A percentile compares a stretch with the other conserved stretches of the same genome.
Conservation (phyloP, 2,797 vertebrate genomes). For the Steatocranus sp. region DNA sequence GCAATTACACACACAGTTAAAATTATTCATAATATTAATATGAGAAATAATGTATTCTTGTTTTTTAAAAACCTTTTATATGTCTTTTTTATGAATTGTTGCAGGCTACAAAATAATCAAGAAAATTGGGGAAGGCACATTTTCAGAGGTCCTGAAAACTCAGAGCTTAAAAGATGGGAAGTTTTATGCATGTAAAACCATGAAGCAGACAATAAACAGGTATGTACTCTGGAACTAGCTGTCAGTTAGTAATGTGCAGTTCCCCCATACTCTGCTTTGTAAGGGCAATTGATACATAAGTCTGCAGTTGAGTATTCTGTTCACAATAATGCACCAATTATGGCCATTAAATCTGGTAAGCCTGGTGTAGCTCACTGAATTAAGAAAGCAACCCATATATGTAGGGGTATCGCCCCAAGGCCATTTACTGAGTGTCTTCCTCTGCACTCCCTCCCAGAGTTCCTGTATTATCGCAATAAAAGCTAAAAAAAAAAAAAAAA, state of each 20-base stretch:
- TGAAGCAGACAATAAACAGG: slow-evolving; percentile 87
- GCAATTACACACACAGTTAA: background rate
- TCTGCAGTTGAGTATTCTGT: slow-evolving; percentile 17
- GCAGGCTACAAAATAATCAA: slow-evolving; percentile 83
- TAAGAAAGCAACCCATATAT: background rate
- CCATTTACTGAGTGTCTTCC: background rate
- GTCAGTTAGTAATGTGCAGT: background rate
- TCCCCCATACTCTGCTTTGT: background rate
- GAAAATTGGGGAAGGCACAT: slow-evolving; percentile 88
- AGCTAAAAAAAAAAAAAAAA: background rate
- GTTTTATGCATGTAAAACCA: slow-evolving; percentile 84
- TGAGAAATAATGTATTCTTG: background rate
- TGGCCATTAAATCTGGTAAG: background rate
- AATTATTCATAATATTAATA: background rate
- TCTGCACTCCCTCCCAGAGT: background rate
- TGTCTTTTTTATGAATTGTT: background rate
- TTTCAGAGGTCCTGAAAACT: slow-evolving; percentile 85
- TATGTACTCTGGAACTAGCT: slow-evolving; percentile 36
- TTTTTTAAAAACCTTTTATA: background rate
- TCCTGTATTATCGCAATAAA: background rate
- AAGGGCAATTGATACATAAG: slow-evolving; percentile 33
- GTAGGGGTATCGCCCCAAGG: background rate
- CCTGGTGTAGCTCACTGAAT: background rate
- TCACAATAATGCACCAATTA: background rate
- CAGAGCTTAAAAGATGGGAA: slow-evolving; percentile 83